These are phyloP conservation scores for Thamnophis elegans DNA, from an alignment of 2,797 vertebrate species.

Conservation along the genomic window DNA sequence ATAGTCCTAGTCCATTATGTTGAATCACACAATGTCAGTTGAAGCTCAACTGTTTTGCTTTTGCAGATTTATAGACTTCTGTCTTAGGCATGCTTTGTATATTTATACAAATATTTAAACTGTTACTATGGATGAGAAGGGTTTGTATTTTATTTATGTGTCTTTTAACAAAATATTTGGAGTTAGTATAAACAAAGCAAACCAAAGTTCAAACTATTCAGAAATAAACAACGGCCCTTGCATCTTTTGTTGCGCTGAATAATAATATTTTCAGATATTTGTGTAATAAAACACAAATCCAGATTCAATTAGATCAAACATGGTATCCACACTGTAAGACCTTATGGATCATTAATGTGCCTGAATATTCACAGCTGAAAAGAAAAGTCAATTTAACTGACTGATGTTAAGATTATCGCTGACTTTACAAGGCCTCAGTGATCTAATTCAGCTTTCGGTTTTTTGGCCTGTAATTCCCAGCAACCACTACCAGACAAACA, in stretches of 20 bases:
- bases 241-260: not conserved
- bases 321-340: not conserved
- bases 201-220: not conserved
- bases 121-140: conserved; percentile 30
- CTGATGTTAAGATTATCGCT: not conserved
- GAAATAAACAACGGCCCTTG: not conserved
- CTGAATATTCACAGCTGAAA: not conserved
- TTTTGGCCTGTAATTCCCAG: not conserved
- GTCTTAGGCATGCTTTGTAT: not conserved
- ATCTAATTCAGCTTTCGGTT: not conserved
- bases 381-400: not conserved
- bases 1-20: not conserved
- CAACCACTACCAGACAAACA: not conserved
- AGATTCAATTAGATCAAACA: not conserved
- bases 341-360: not conserved
- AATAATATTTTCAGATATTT: not conserved
- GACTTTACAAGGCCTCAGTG: not conserved
- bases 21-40: not conserved
- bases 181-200: conserved; percentile 2
- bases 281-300: not conserved
- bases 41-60: conserved; percentile 18
- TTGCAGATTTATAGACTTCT: not conserved
- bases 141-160: conserved; percentile 4
- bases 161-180: conserved; percentile 39
- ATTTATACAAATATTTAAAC: conserved; percentile 38